Evolutionary conservation across 2,797 vertebrate species (phyloP).

Genomic region (Pantherophis alleghaniensis): DNA sequence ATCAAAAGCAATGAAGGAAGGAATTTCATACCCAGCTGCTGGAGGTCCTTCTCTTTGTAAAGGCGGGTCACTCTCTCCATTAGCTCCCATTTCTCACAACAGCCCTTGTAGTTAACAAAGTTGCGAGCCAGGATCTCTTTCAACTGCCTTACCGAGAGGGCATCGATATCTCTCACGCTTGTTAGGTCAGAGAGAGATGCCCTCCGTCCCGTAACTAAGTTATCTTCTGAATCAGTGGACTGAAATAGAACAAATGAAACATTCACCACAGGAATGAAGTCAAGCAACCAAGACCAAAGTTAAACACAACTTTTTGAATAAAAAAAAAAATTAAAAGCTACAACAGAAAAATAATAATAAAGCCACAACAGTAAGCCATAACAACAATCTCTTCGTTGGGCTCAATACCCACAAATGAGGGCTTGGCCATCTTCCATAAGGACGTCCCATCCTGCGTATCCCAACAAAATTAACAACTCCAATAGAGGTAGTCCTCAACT

Average conservation of each 20-base stretch:
- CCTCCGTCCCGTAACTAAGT: constrained; percentile 77
- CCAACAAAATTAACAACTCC: not conserved
- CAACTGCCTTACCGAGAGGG: constrained; percentile 87
- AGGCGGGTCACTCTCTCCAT: constrained; percentile 90
- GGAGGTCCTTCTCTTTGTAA: constrained; percentile 85
- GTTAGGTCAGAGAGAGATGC: constrained; percentile 89
- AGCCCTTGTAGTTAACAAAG: constrained; percentile 96
- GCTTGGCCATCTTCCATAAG: not conserved
- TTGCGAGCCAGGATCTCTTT: constrained; percentile 95
- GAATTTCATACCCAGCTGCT: constrained; percentile 75
- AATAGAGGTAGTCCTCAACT: not conserved
- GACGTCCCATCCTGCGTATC: too few relatives aligned
- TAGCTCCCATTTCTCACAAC: constrained; percentile 98
- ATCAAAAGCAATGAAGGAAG: not conserved
- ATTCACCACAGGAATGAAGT: not conserved
- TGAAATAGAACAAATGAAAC: constrained; percentile 52
- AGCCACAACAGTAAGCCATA: not conserved
- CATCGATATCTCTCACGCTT: constrained; percentile 81
- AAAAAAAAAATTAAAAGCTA: not conserved
- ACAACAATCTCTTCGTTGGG: not conserved
- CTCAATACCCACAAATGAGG: not conserved
- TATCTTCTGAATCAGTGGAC: constrained; percentile 84
- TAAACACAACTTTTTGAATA: not conserved
- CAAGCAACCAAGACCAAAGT: not conserved
- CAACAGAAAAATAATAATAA: too few relatives aligned